phyloP scores from a whole-genome alignment of 30 jellyfish, hydroid and myxozoan genomes.

The Chironex yamaguchii region DNA sequence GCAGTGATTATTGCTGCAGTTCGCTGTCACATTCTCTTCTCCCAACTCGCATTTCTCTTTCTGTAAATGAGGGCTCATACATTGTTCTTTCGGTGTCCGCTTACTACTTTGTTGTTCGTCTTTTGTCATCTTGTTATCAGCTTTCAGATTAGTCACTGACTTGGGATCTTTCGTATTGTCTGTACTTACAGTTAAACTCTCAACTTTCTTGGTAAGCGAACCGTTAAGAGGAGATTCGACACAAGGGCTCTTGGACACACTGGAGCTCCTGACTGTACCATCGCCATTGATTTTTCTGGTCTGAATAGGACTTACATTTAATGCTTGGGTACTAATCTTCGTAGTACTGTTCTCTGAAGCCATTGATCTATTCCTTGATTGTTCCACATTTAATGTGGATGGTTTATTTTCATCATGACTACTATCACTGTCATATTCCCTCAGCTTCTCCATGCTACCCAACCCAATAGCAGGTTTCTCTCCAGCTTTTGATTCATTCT shows the following conservation, averaged over 20 bases:
- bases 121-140: not conserved
- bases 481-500: no score
- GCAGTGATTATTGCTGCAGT: not conserved
- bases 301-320: not conserved
- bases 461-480: no score
- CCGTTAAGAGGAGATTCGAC: not conserved
- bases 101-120: not conserved
- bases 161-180: not conserved
- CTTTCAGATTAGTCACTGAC: no score
- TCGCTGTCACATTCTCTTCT: not conserved
- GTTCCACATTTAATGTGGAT: no score
- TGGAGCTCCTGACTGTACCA: not conserved
- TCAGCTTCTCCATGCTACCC: not conserved
- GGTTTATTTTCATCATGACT: not conserved
- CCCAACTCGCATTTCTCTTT: not conserved
- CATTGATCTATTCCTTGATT: no score
- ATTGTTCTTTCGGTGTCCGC: not conserved
- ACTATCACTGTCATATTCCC: not conserved
- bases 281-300: not conserved
- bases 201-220: not conserved
- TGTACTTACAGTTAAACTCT: not conserved
- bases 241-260: not conserved
- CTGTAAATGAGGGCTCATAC: not conserved
- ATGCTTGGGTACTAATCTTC: not conserved
- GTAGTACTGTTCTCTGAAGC: not conserved